These are phyloP conservation scores for Amblyornis subalaris DNA, from an alignment of 2,113 vertebrate genomes.

Conservation along the genomic window DNA sequence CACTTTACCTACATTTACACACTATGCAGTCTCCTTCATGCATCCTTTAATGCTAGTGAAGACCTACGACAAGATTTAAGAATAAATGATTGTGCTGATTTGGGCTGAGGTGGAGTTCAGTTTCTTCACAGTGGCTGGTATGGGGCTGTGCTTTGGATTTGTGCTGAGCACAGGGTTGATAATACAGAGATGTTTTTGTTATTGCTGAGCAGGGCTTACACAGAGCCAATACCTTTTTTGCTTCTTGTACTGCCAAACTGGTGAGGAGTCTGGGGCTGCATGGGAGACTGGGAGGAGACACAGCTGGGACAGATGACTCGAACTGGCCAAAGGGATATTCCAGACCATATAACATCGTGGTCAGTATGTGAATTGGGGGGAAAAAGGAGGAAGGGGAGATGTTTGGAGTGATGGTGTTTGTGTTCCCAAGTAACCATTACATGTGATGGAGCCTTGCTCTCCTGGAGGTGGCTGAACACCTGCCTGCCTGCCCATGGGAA, in stretches of 20 bases:
- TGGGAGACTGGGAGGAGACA: background rate
- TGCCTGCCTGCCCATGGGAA: background rate
- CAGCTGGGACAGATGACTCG: rapidly evolving
- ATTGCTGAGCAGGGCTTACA: background rate
- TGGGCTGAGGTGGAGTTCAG: background rate
- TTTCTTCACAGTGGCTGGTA: background rate
- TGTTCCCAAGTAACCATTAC: background rate
- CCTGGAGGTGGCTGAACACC: background rate
- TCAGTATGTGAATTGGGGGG: background rate
- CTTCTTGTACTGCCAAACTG: background rate
- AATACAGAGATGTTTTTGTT: background rate
- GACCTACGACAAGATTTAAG: background rate
- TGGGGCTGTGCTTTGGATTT: background rate
- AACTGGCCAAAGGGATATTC: background rate
- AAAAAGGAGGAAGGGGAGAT: background rate
- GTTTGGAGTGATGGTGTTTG: background rate
- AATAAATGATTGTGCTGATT: background rate
- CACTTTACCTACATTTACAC: rapidly evolving
- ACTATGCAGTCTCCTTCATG: background rate
- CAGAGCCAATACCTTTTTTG: background rate
- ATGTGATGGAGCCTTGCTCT: background rate
- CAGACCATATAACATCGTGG: background rate
- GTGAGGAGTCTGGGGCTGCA: background rate
- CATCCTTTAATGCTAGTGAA: background rate
- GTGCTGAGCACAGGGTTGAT: background rate